A percentile compares a stretch with the other conserved stretches of the same genome.
phyloP scores from a whole-genome alignment of 2,888 invertebrate genomes.

The Lingula anatina region DNA sequence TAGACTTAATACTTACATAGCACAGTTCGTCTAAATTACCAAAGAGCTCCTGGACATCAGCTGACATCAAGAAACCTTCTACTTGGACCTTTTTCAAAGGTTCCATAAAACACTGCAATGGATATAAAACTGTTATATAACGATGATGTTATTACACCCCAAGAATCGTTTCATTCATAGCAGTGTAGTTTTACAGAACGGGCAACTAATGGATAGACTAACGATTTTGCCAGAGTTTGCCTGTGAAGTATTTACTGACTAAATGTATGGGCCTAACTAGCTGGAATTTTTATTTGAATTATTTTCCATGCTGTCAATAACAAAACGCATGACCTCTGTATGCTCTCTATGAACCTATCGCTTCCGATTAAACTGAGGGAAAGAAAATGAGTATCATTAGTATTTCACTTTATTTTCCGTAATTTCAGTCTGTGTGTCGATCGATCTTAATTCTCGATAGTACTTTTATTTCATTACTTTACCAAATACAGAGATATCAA shows the following conservation, averaged over 20 bases:
- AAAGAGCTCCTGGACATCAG: slow-evolving; percentile 62
- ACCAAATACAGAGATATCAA: too few species aligned
- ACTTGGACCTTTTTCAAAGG: slow-evolving; percentile 63
- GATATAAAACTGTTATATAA: neutral
- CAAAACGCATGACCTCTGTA: neutral
- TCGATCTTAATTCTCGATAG: too few species aligned
- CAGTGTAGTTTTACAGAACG: neutral
- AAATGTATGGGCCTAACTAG: neutral
- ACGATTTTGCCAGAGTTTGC: neutral
- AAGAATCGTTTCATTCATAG: too few species aligned
- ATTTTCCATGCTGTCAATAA: neutral
- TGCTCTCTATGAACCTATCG: neutral
- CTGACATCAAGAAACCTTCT: slow-evolving; percentile 62
- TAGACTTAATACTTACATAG: slow-evolving; percentile 52
- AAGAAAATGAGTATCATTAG: too few species aligned
- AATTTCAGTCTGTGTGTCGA: too few species aligned
- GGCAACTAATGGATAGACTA: neutral
- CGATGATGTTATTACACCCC: too few species aligned
- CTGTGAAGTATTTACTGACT: neutral
- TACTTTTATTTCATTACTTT: too few species aligned
- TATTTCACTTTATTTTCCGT: too few species aligned
- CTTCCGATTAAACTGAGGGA: too few species aligned
- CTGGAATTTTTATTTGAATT: neutral
- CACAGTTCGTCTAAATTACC: slow-evolving; percentile 62
- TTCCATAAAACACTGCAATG: slow-evolving; percentile 61